Evolutionary conservation across 2,797 vertebrate species (phyloP).

Genomic region (Hippocampus kuda): DNA sequence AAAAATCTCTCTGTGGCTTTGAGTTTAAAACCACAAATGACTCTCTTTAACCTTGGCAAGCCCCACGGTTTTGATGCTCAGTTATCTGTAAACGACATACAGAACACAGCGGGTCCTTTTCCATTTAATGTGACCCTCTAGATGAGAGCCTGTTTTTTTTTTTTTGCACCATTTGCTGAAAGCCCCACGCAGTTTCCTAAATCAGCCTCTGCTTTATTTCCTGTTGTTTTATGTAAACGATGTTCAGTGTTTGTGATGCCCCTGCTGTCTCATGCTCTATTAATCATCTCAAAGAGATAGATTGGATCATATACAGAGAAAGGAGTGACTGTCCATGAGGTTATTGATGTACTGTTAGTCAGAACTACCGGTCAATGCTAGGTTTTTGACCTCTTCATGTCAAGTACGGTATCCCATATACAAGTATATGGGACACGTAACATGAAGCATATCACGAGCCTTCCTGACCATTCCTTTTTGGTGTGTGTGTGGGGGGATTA

Average conservation of each 20-base stretch:
- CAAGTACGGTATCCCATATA: too few species aligned
- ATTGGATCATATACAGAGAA: too few species aligned
- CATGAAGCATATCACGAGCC: too few species aligned
- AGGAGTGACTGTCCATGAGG: too few species aligned
- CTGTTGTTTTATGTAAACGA: neutral
- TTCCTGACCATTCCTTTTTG: too few species aligned
- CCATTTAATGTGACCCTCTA: neutral
- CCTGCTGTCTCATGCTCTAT: neutral
- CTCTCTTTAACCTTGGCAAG: neutral
- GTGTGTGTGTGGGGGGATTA: too few species aligned
- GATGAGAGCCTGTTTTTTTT: neutral
- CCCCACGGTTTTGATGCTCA: neutral
- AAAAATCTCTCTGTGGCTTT: neutral
- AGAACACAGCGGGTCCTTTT: neutral
- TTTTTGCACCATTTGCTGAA: neutral
- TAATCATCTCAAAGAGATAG: neutral
- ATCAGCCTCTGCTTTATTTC: neutral
- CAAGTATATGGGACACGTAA: too few species aligned
- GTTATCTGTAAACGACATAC: neutral
- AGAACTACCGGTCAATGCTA: too few species aligned
- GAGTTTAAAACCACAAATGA: neutral
- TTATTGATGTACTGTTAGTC: too few species aligned
- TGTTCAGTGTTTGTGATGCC: neutral
- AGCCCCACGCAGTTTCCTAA: neutral
- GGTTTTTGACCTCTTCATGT: too few species aligned